Base-by-base conservation (phyloP, 2,113 vertebrate genomes). In the Petroica traversi region DNA sequence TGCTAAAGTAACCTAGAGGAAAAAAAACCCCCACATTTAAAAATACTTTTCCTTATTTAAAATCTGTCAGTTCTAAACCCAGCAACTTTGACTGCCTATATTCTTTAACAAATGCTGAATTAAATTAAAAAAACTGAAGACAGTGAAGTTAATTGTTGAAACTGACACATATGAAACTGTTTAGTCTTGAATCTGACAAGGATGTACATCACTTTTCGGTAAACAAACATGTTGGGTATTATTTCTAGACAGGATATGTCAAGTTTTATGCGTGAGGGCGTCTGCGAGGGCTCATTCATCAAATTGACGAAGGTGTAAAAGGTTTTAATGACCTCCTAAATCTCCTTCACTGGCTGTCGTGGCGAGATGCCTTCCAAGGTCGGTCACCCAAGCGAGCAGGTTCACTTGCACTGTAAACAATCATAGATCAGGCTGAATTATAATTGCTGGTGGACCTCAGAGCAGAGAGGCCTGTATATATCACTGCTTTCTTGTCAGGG, bases 241-340 rank as follows among this genome's bases (percentile, higher is more conserved):
- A 83, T 95, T 97, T 95, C 91, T 95, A 92, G 97, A 88, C 77
- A 82, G 92, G 48, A 46, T 96, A 69, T 67, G 84, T 78, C 79
- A 83, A 85, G 64, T 93, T 96, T 95, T 88, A 67, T 75, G 67
- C 2, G 0, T 13, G 75, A 1, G 6, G 62, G 69, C 4, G 0
- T 75, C 74, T 92, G 63, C 0, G 0, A 55, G 48, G 86, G 29
- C 75, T 94, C 91, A 83, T 97, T 95, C 54, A 23, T 96, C 91
- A 85, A 73, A 40, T 3, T 66, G 76, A 77, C 3, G 1, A 94
- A 95, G 78, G 83, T 94, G 79, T 89, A 92, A 97, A 97, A 93
- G 62, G 64, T 80, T 96, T 97, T 95, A 95, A 90, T 75, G 85
- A 55, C 82, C 80, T 95, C 76, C 89, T 96, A 95, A 96, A 92